Percentiles rank a stretch among this genome's conserved stretches.
Conservation (phyloP, 2,113 vertebrate genomes). For the Onychorhynchus coronatus region DNA sequence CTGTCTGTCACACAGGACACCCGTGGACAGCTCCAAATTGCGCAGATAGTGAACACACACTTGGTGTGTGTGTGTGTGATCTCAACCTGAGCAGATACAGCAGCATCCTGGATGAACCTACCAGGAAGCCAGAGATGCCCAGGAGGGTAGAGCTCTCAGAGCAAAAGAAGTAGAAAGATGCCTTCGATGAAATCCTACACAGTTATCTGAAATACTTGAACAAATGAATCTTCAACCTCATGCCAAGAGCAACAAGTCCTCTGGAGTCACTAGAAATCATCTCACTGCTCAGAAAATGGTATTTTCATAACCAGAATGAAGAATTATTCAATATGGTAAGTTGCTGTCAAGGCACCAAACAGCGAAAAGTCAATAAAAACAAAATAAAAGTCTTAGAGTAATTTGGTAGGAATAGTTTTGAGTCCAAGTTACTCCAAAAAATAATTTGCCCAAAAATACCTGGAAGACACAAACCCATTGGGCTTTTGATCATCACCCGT, state of each 20-base stretch:
- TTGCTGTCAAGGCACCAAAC: background rate
- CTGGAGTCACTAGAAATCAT: background rate
- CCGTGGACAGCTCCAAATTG: accelerated
- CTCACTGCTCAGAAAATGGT: background rate
- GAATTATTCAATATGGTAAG: background rate
- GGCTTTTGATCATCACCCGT: background rate
- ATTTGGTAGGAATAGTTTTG: background rate
- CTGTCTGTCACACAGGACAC: background rate
- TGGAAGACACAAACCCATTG: background rate
- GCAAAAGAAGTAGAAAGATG: background rate
- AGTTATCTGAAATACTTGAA: background rate
- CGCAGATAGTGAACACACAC: background rate
- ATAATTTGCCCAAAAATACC: background rate
- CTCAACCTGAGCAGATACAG: background rate
- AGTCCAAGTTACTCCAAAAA: background rate
- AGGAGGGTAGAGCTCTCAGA: background rate
- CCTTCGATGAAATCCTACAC: background rate
- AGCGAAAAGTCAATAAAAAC: background rate
- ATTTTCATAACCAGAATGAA: background rate
- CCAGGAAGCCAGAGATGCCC: background rate
- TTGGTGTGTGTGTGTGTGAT: too few relatives aligned
- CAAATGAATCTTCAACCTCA: background rate
- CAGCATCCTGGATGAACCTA: background rate
- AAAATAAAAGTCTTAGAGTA: background rate
- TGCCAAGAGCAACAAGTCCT: background rate